These are phyloP conservation scores for Hippoglossus stenolepis DNA, from an alignment of 2,113 vertebrate genomes.

Conservation along the genomic window DNA sequence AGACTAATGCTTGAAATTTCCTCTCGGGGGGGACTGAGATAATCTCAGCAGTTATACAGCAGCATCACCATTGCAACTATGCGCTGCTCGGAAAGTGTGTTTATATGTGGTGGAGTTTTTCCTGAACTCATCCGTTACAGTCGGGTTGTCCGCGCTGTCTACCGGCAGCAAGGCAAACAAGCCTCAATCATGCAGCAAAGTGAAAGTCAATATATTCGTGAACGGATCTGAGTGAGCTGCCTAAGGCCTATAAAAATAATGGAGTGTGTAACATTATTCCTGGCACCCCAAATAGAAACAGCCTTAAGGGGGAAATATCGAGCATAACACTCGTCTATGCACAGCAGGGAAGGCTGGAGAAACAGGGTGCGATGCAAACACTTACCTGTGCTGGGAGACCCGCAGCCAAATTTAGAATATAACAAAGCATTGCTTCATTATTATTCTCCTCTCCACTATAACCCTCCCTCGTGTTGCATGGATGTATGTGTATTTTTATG, in stretches of 20 bases:
- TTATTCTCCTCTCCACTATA: slow-evolving; percentile 57
- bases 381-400: slow-evolving; percentile 67
- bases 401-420: slow-evolving; percentile 71
- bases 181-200: slow-evolving; percentile 75
- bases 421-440: slow-evolving; percentile 69
- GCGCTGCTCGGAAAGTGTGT: slow-evolving; percentile 9
- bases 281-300: slow-evolving; percentile 71
- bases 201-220: slow-evolving; percentile 80
- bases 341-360: slow-evolving; percentile 42
- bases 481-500: slow-evolving; percentile 36
- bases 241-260: slow-evolving; percentile 77
- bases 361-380: slow-evolving; percentile 49
- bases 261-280: slow-evolving; percentile 78
- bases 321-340: slow-evolving; percentile 65
- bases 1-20: slow-evolving; percentile 30
- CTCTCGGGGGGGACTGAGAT: slow-evolving; percentile 8
- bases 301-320: slow-evolving; percentile 71
- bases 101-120: slow-evolving; percentile 21
- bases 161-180: slow-evolving; percentile 64
- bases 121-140: slow-evolving; percentile 55
- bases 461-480: slow-evolving; percentile 16
- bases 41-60: slow-evolving; percentile 26
- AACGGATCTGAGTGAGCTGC: slow-evolving; percentile 74
- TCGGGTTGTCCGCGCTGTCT: slow-evolving; percentile 57
- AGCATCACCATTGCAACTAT: not conserved